phyloP scores from a whole-genome alignment of 2,888 invertebrate genomes.

The Scaptomyza parva region DNA sequence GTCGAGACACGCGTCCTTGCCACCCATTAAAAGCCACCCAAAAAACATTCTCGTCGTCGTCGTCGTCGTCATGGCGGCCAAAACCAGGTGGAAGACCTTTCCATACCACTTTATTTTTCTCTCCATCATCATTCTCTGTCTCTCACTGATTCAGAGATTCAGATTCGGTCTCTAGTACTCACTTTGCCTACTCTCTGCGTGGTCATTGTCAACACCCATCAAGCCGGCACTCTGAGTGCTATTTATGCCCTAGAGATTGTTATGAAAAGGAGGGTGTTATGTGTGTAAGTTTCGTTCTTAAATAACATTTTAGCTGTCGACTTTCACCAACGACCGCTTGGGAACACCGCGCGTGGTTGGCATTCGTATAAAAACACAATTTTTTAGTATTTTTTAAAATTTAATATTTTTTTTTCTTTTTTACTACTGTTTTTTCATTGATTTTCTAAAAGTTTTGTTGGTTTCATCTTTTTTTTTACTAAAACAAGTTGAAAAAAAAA shows the following conservation, averaged over 20 bases:
- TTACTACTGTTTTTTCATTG: too few species aligned
- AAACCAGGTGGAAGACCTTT: slow-evolving; percentile 61
- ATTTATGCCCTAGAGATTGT: slow-evolving; percentile 9
- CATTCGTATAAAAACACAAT: too few species aligned
- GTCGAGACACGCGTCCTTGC: slow-evolving; percentile 43
- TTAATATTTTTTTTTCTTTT: too few species aligned
- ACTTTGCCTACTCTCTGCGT: background rate
- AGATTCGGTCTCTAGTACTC: slow-evolving; percentile 33
- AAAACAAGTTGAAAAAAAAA: too few species aligned
- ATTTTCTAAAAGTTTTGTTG: too few species aligned
- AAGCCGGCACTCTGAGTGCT: slow-evolving; percentile 7
- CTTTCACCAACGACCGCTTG: slow-evolving; percentile 21
- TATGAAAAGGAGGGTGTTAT: background rate
- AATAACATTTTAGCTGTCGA: fast-evolving
- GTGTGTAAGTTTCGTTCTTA: background rate
- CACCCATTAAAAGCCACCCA: slow-evolving; percentile 14
- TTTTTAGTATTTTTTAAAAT: too few species aligned
- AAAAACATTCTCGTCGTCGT: slow-evolving; percentile 2
- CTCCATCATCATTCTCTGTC: slow-evolving; percentile 4
- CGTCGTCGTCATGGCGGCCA: slow-evolving; percentile 49
- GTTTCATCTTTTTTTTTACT: too few species aligned
- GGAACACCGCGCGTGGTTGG: too few species aligned
- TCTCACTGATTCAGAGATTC: slow-evolving; percentile 5
- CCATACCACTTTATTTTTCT: slow-evolving; percentile 17
- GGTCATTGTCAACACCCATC: slow-evolving; percentile 8